A percentile compares a stretch with the other conserved stretches of the same genome.
Evolutionary conservation across 2,888 invertebrate genomes (phyloP).

Genomic region (Drosophila bunnanda): DNA sequence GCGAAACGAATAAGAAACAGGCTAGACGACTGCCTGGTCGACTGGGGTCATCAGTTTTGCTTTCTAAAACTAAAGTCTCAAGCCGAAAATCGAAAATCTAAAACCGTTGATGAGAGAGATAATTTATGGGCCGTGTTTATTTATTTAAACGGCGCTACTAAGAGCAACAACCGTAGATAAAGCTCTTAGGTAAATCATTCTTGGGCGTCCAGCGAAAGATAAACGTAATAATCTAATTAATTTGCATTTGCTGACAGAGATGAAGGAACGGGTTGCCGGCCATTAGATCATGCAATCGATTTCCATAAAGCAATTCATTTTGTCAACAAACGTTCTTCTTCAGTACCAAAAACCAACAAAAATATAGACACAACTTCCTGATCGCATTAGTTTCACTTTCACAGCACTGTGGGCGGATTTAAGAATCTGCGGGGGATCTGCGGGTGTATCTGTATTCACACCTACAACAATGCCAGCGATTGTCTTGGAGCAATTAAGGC

Average conservation of each 20-base stretch:
- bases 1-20: slow-evolving; percentile 37
- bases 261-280: slow-evolving; percentile 54
- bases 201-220: slow-evolving; percentile 53
- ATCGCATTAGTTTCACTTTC: slow-evolving; percentile 67
- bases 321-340: slow-evolving; percentile 49
- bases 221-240: slow-evolving; percentile 62
- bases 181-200: slow-evolving; percentile 58
- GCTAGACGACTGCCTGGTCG: slow-evolving; percentile 36
- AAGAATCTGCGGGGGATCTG: slow-evolving; percentile 12
- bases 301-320: slow-evolving; percentile 54
- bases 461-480: slow-evolving; percentile 58
- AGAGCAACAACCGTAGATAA: slow-evolving; percentile 52
- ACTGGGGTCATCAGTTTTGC: slow-evolving; percentile 45
- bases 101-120: slow-evolving; percentile 27
- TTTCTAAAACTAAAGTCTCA: slow-evolving; percentile 35
- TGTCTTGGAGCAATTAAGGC: slow-evolving; percentile 49
- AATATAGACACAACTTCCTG: slow-evolving; percentile 49
- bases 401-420: slow-evolving; percentile 26
- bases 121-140: slow-evolving; percentile 45
- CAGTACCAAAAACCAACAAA: slow-evolving; percentile 9
- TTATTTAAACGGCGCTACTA: slow-evolving; percentile 57
- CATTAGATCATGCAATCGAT: slow-evolving; percentile 60
- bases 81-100: slow-evolving; percentile 4
- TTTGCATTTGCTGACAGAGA: slow-evolving; percentile 52
- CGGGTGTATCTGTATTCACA: slow-evolving; percentile 54